Evolutionary conservation across 2,113 vertebrate species (phyloP).

Genomic region (Balaeniceps rex): DNA sequence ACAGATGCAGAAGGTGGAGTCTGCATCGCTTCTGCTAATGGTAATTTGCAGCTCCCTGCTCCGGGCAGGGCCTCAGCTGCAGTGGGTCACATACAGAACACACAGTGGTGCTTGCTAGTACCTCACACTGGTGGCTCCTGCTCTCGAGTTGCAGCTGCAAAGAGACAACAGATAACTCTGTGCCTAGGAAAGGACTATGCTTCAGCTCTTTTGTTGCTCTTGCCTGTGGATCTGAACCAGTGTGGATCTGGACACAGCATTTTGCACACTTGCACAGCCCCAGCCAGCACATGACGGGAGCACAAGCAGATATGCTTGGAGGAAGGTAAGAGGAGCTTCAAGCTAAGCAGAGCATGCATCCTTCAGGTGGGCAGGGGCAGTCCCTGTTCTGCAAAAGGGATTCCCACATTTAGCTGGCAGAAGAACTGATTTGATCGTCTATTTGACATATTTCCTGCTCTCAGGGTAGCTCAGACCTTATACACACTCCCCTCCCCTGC

Average conservation of each 20-base stretch:
- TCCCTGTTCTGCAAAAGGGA: background rate
- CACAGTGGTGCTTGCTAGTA: background rate
- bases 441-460: background rate
- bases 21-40: background rate
- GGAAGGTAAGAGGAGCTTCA: background rate
- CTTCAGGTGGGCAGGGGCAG: background rate
- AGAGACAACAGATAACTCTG: background rate
- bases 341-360: rapidly evolving
- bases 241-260: background rate
- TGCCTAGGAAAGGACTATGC: background rate
- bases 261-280: background rate
- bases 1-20: background rate
- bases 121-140: background rate
- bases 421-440: background rate
- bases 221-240: background rate
- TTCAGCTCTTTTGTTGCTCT: background rate
- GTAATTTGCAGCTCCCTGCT: background rate
- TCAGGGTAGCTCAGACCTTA: background rate
- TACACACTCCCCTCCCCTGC: background rate
- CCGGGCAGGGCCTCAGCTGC: background rate
- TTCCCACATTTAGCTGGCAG: background rate
- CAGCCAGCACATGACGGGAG: background rate
- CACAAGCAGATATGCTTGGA: background rate
- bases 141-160: background rate
- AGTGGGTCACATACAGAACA: rapidly evolving